Evolutionary conservation across 1,140 invertebrate species (phyloP).

Genomic region (Halictus rubicundus): DNA sequence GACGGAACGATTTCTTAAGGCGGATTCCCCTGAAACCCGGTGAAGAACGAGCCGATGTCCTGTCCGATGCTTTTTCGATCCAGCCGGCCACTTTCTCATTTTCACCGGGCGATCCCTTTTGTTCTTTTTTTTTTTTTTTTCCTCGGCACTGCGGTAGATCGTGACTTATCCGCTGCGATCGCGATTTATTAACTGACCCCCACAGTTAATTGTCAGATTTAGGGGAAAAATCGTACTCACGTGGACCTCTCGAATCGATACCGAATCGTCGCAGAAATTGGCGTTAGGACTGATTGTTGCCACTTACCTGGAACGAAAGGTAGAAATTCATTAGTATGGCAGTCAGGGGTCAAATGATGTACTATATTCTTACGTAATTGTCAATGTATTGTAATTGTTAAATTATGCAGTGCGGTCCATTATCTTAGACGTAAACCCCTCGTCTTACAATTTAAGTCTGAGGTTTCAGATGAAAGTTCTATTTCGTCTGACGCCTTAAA

Average conservation of each 20-base stretch:
- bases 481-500: too few relatives aligned
- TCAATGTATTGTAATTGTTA: too few relatives aligned
- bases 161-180: conserved; percentile 4
- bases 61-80: conserved; percentile 31
- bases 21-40: conserved; percentile 54
- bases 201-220: not conserved
- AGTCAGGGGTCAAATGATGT: too few relatives aligned
- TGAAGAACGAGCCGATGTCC: conserved; percentile 48
- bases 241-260: not conserved
- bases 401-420: too few relatives aligned
- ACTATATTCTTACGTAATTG: too few relatives aligned
- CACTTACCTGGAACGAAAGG: conserved; percentile 30
- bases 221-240: not conserved
- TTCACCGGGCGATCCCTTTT: not conserved
- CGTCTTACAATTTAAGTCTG: too few relatives aligned
- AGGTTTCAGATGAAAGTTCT: too few relatives aligned
- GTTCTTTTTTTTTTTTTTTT: not conserved
- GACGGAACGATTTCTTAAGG: conserved; percentile 61
- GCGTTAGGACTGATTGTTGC: not conserved
- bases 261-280: not conserved
- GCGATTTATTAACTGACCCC: not conserved
- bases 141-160: not conserved
- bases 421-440: too few relatives aligned
- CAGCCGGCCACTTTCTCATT: conserved; percentile 35
- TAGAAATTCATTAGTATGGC: not conserved